Evolutionary conservation across 2,113 vertebrate species (phyloP), one percentile per base, ranked within the genome.

Genomic region (Cyprinus carpio): DNA sequence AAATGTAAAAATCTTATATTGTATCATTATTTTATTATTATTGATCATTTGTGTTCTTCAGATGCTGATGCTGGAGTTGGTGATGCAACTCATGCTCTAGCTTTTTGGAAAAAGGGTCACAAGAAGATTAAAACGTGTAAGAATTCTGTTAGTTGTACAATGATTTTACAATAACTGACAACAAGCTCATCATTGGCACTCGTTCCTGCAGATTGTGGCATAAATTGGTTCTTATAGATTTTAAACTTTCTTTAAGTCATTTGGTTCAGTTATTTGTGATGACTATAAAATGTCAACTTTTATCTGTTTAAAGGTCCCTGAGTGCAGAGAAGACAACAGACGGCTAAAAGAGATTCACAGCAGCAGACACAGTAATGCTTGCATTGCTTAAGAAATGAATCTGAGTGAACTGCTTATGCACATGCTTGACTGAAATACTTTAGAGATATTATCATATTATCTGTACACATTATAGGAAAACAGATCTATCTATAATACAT

Each of bases 61-160:
- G 49, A 15, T 2, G 34, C 40, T 75, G 37, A 49, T 29, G 10
- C 58, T 54, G 51, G 15, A 51, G 49, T 51, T 51, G 58, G 3
- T 65, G 40, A 84, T 51, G 25, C 40, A 23, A 76, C 58, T 6
- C 65, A 51, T 51, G 58, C 71, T n/a, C n/a, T n/a, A n/a, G n/a
- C n/a, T n/a, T n/a, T n/a, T n/a, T n/a, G n/a, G n/a, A n/a, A n/a
- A n/a, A 64, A 1, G 12, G 31, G 31, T 34, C 31, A 34, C 31
- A 34, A 34, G 5, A 34, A 34, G 34, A 75, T 46, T 6, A 27
- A 27, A 25, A 75, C 40, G 7, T 6, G 6, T 37, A 40, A 12
- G 27, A 84, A 60, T 75, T 34, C 25, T 27, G 1, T 27, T 27
- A 34, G 31, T 34, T 54, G 15, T 54, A 54, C 49, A 64, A 64